Evolutionary conservation across 2,888 invertebrate species (phyloP).

Genomic region (Parascotia fuliginaria): DNA sequence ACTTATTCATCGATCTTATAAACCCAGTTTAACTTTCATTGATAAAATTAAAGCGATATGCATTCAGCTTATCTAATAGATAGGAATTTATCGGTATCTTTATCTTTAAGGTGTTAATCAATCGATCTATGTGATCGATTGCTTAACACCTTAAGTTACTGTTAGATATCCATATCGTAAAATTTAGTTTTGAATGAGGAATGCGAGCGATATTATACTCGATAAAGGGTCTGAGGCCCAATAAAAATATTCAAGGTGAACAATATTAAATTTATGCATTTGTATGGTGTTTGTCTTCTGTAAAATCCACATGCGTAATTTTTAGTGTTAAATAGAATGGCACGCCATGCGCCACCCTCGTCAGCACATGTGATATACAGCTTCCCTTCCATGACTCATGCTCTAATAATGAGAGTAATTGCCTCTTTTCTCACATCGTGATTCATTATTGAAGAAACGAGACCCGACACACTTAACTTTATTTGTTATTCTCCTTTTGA

Average conservation of each 20-base stretch:
- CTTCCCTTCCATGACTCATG: constrained; percentile 72
- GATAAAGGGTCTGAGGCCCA: too few species aligned
- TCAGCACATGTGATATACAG: constrained; percentile 45
- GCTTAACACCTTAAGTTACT: constrained; percentile 1
- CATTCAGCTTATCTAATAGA: constrained; percentile 23
- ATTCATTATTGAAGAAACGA: constrained; percentile 73
- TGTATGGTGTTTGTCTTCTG: constrained; percentile 15
- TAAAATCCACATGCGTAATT: constrained; percentile 44
- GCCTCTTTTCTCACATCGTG: constrained; percentile 82
- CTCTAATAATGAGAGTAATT: constrained; percentile 78
- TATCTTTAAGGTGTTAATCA: constrained; percentile 19
- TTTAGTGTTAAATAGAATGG: constrained; percentile 34
- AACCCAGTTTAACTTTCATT: constrained; percentile 12
- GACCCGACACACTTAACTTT: constrained; percentile 64
- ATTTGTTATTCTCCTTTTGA: constrained; percentile 73
- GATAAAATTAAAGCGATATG: constrained; percentile 15
- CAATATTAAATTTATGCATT: neutral
- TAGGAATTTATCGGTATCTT: constrained; percentile 9
- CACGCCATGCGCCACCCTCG: constrained; percentile 32
- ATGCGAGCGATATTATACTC: neutral
- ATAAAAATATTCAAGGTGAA: too few species aligned
- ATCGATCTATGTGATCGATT: too few species aligned
- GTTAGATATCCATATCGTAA: constrained; percentile 3
- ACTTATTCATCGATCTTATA: constrained; percentile 13
- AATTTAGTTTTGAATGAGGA: neutral